Percentiles rank a stretch among this genome's conserved stretches.
Conservation (phyloP, 1,140 invertebrate genomes). For the Drosophila sulfurigaster region DNA sequence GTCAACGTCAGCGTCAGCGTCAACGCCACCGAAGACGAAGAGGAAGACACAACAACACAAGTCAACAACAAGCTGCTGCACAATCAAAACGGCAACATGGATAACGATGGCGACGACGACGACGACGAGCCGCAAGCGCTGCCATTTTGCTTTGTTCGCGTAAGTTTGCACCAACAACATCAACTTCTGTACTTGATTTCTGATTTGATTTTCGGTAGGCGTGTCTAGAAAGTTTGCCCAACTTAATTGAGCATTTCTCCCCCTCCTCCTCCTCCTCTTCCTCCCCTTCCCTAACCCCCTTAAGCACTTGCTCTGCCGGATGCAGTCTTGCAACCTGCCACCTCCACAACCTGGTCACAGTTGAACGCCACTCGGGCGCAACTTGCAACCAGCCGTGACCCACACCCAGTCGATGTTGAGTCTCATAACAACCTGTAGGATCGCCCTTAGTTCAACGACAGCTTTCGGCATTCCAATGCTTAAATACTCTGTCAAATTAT, state of each 20-base stretch:
- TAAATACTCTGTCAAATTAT: too few relatives aligned
- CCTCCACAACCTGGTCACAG: neutral
- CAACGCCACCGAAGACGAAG: constrained; percentile 21
- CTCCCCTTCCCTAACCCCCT: too few relatives aligned
- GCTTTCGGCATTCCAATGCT: too few relatives aligned
- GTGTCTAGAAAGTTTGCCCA: neutral
- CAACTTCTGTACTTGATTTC: neutral
- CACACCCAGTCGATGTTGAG: neutral
- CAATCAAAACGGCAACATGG: constrained; percentile 33
- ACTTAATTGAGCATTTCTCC: constrained; percentile 1
- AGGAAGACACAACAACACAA: constrained; percentile 2
- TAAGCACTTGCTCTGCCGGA: neutral
- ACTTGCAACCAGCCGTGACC: constrained; percentile 15
- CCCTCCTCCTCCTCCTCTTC: too few relatives aligned
- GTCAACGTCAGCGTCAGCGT: neutral
- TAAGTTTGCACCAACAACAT: constrained; percentile 27
- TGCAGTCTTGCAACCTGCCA: neutral
- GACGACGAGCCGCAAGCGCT: constrained; percentile 50
- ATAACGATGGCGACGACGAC: constrained; percentile 40
- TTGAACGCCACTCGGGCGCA: constrained; percentile 1
- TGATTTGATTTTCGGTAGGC: neutral
- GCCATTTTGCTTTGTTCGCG: constrained; percentile 52
- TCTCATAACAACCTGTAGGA: neutral
- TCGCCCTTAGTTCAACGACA: neutral
- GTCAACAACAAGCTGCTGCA: constrained; percentile 3